phyloP scores from a whole-genome alignment of 2,797 vertebrate species.

The Siniperca scherzeri region DNA sequence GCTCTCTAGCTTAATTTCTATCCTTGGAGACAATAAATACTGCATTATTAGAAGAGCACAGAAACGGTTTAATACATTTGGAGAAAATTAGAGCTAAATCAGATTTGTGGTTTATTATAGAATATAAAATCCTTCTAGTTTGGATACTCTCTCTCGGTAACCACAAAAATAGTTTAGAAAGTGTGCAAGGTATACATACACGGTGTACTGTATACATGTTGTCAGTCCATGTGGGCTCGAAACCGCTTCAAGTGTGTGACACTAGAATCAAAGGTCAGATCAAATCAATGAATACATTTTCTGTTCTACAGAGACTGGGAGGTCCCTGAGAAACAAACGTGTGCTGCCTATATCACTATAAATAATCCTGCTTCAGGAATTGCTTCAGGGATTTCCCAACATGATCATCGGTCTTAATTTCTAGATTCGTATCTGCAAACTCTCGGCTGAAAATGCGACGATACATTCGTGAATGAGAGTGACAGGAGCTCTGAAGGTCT shows the following conservation, averaged over 20 bases:
- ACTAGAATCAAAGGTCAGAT: slow-evolving; percentile 1
- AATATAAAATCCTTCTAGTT: background rate
- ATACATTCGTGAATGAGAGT: background rate
- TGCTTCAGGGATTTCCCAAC: background rate
- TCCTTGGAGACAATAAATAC: background rate
- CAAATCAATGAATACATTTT: slow-evolving; percentile 40
- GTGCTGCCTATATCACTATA: background rate
- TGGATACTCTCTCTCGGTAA: background rate
- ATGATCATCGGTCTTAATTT: background rate
- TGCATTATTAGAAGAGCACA: background rate
- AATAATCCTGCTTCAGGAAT: slow-evolving; percentile 17
- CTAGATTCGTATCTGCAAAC: background rate
- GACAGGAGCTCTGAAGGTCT: background rate
- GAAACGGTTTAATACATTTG: background rate
- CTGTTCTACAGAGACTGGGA: slow-evolving; percentile 10
- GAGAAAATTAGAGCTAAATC: slow-evolving; percentile 1
- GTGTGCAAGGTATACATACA: too few relatives aligned
- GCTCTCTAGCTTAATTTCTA: background rate
- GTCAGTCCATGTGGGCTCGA: background rate
- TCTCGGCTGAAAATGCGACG: background rate
- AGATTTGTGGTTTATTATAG: background rate
- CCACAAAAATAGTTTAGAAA: background rate
- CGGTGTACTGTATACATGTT: background rate
- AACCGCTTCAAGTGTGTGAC: background rate
- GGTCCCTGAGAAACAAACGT: background rate